phyloP scores from a whole-genome alignment of 2,113 vertebrate species.

The Tyto alba region DNA sequence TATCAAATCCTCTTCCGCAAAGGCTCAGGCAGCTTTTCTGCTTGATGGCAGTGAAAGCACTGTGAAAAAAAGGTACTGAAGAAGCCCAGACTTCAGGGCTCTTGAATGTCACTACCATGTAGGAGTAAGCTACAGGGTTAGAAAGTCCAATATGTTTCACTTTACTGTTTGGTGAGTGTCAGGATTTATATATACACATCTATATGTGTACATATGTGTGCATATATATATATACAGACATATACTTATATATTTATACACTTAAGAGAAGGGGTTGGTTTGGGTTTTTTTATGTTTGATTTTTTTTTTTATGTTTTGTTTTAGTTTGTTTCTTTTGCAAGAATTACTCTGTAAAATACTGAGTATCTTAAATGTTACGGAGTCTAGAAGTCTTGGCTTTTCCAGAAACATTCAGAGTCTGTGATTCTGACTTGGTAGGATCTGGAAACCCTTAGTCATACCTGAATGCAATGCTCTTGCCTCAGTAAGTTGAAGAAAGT shows the following conservation, averaged over 20 bases:
- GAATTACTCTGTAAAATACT: not conserved
- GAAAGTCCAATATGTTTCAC: not conserved
- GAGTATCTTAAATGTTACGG: not conserved
- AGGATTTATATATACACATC: not conserved
- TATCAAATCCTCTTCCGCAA: not conserved
- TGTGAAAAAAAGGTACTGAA: not conserved
- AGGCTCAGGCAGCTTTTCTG: not conserved
- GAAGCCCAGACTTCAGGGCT: not conserved
- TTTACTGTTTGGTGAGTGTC: not conserved
- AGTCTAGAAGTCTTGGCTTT: not conserved
- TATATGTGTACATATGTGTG: accelerated
- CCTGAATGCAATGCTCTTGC: accelerated
- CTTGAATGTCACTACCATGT: not conserved
- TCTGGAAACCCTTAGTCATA: not conserved
- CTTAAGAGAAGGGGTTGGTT: not conserved
- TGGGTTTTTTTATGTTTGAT: too few relatives aligned
- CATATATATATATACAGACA: accelerated
- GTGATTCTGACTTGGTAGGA: not conserved
- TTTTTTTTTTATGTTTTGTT: not conserved
- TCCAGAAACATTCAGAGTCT: not conserved
- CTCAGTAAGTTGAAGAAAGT: not conserved
- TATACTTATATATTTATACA: too few relatives aligned
- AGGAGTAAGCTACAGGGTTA: not conserved
- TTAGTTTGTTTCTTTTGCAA: not conserved
- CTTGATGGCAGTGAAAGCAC: not conserved